A percentile compares a stretch with the other conserved stretches of the same genome.
These are phyloP conservation scores for Pardosa pseudoannulata DNA, from an alignment of 2,888 invertebrate genomes.

Conservation along the genomic window DNA sequence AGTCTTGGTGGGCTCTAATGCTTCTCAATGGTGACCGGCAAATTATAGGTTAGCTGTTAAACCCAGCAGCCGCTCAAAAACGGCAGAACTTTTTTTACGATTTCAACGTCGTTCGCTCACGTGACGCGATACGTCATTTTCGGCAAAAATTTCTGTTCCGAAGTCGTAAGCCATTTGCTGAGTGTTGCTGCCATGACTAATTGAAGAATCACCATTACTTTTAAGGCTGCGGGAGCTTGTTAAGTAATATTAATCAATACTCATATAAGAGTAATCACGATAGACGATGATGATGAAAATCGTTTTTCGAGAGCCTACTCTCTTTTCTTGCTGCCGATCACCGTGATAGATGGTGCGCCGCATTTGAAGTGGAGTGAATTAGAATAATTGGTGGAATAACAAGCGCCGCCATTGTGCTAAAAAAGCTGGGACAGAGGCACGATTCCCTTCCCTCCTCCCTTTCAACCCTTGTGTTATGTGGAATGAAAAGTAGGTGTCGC, in stretches of 20 bases:
- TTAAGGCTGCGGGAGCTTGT: constrained; percentile 44
- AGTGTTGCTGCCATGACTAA: constrained; percentile 35
- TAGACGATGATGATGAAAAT: constrained; percentile 13
- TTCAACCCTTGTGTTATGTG: background rate
- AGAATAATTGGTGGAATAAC: constrained; percentile 44
- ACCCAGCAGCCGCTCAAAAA: constrained; percentile 40
- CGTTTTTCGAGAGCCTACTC: background rate
- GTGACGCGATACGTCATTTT: constrained; percentile 33
- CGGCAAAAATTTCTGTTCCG: background rate
- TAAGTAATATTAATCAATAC: constrained; percentile 53
- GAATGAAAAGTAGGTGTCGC: constrained; percentile 27
- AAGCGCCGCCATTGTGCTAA: background rate
- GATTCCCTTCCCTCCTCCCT: background rate
- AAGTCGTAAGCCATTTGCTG: constrained; percentile 18
- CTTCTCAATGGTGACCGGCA: constrained; percentile 47
- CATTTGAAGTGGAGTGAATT: constrained; percentile 46
- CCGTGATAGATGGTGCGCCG: constrained; percentile 41
- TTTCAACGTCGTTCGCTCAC: constrained; percentile 40
- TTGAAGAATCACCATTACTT: constrained; percentile 55
- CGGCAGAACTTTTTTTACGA: constrained; percentile 56
- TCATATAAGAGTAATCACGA: constrained; percentile 25
- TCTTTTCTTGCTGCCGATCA: background rate
- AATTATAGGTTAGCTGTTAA: constrained; percentile 60
- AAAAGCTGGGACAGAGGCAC: background rate
- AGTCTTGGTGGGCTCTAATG: constrained; percentile 60